phyloP scores from a whole-genome alignment of 2,113 vertebrate species.

The Macaca mulatta region DNA sequence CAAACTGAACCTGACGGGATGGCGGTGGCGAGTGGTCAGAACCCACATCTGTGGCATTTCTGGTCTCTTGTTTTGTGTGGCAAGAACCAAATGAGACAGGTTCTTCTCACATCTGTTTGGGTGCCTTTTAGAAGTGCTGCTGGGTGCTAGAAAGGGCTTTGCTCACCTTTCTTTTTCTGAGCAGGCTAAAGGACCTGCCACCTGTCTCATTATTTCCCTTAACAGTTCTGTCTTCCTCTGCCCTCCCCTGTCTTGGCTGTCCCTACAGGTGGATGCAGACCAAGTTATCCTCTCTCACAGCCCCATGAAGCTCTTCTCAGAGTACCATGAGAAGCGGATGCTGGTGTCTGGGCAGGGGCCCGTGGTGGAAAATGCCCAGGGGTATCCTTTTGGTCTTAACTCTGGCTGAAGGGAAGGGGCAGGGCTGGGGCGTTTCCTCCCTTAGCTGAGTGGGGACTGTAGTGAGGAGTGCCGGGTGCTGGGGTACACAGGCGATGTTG shows the following conservation, averaged over 20 bases:
- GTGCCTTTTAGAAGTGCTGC: fast-evolving
- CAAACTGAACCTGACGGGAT: background rate
- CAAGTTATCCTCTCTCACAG: slow-evolving; percentile 97
- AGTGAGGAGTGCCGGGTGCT: background rate
- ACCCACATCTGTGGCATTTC: background rate
- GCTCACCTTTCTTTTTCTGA: background rate
- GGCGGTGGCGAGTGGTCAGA: background rate
- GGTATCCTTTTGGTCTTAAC: slow-evolving; percentile 89
- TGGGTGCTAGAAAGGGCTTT: background rate
- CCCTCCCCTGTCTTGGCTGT: background rate
- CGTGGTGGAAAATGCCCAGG: slow-evolving; percentile 89
- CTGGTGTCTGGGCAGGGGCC: slow-evolving; percentile 95
- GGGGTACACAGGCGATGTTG: background rate
- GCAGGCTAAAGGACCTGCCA: background rate
- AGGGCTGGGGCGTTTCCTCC: background rate
- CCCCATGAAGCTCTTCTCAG: slow-evolving; percentile 91
- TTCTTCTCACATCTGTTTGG: background rate
- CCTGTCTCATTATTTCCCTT: background rate
- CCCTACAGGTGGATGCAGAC: slow-evolving; percentile 92
- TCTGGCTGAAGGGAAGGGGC: background rate
- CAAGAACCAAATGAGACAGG: background rate
- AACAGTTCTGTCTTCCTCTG: fast-evolving
- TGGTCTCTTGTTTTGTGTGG: background rate
- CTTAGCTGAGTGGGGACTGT: background rate
- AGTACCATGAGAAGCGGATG: slow-evolving; percentile 90